These are phyloP conservation scores for Anableps anableps DNA, from an alignment of 2,797 vertebrate genomes.

Conservation along the genomic window DNA sequence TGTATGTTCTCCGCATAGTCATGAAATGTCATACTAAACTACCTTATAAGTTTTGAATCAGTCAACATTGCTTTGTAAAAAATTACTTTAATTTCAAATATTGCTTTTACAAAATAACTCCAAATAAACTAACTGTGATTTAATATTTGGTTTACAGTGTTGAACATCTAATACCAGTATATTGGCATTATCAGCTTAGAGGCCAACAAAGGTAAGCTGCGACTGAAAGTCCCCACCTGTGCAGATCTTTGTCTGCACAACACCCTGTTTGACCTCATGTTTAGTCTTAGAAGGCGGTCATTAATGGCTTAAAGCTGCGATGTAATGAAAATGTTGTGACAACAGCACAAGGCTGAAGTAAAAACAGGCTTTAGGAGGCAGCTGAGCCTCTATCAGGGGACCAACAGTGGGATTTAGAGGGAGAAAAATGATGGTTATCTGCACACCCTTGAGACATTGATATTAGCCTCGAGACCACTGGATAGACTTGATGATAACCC, in stretches of 20 bases:
- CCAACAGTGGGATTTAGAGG: conserved; percentile 54
- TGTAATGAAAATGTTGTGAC: conserved; percentile 81
- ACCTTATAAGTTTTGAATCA: neutral
- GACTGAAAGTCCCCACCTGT: conserved; percentile 29
- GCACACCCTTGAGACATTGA: conserved; percentile 72
- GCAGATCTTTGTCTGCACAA: conserved; percentile 48
- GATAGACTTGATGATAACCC: conserved; percentile 76
- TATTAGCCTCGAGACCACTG: conserved; percentile 72
- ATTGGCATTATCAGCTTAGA: conserved; percentile 17
- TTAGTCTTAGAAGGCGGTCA: conserved; percentile 70
- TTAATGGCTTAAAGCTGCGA: conserved; percentile 73
- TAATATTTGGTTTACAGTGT: neutral
- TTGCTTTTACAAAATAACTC: neutral
- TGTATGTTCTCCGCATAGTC: too few species aligned
- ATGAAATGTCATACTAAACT: too few species aligned
- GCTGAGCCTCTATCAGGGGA: conserved; percentile 68
- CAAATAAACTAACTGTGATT: neutral
- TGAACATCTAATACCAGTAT: conserved; percentile 5
- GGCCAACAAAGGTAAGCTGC: conserved; percentile 12
- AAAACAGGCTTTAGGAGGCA: conserved; percentile 75
- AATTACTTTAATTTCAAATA: neutral
- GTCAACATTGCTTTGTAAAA: neutral
- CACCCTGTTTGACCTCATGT: conserved; percentile 74
- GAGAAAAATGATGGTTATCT: conserved; percentile 77
- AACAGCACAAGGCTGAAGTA: conserved; percentile 68